Base-by-base conservation (phyloP, 2,888 invertebrate genomes). In the Rhogogaster chlorosoma region DNA sequence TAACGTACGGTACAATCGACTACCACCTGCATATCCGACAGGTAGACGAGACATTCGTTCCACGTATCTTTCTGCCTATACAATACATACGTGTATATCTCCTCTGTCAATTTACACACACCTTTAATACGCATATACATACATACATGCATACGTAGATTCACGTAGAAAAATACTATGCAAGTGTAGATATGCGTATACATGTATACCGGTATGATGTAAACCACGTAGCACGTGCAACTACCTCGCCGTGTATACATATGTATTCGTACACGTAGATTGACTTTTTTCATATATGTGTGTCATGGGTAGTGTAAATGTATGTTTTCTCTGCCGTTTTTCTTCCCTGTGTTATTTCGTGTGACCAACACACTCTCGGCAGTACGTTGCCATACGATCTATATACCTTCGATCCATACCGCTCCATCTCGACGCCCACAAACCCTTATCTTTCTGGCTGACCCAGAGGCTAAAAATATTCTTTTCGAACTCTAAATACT, bases 1-100 rank as follows among this genome's bases (percentile, higher is more conserved):
- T 85, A 90, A 87, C 86, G 89, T 90, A 61, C 89, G 92, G 53
- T 92, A 92, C 89, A 92, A 92, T 87, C 88, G 90, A 87, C 89
- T 92, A 86, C 91, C 92, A 86, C 88, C 91, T 87, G 91, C 91
- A 83, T 92, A 93, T 90, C 91, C 92, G 87, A 90, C 92, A 92
- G 93, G 93, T 93, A 92, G 85, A 87, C 67, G 29, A 67, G 22
- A 36, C 61, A 36, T 80, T 67, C 29, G 29, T 70, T 67, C 6
- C 61, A 82, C 64, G 36, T 82, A 49, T 67, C 10, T 32, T 29
- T 32, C 29, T 73, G 32, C 36, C n/a, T 18, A 53, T 32, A 45
- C n/a, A n/a, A n/a, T 12, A 45, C 12, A 67, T 67, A 67, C 18
- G 15, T 67, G 22, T 71, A 2, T 22, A 42, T 42, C 32, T 73